phyloP scores from a whole-genome alignment of 2,888 invertebrate species.

The Chesias legatella region DNA sequence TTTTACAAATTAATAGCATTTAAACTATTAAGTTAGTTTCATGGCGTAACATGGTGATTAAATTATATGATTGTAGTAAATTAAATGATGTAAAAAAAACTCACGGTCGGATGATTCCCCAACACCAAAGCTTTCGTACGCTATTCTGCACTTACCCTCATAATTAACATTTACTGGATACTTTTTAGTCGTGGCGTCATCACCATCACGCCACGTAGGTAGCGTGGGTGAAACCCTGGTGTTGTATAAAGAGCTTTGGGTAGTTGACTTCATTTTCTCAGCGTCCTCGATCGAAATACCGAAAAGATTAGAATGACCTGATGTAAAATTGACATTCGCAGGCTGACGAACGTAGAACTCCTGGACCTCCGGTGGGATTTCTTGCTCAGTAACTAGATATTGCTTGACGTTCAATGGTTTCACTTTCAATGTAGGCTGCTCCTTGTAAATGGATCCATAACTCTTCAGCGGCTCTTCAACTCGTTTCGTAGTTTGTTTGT shows the following conservation, averaged over 20 bases:
- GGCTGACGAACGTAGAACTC: slow-evolving; percentile 42
- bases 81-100: neutral
- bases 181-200: slow-evolving; percentile 66
- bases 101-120: slow-evolving; percentile 8
- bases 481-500: slow-evolving; percentile 42
- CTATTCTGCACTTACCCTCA: slow-evolving; percentile 59
- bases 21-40: too few species aligned
- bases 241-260: slow-evolving; percentile 70
- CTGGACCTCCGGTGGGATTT: slow-evolving; percentile 42
- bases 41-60: too few species aligned
- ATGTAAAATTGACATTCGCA: slow-evolving; percentile 69
- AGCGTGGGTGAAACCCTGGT: slow-evolving; percentile 83
- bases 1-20: too few species aligned
- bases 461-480: slow-evolving; percentile 32
- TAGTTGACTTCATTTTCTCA: slow-evolving; percentile 72
- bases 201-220: slow-evolving; percentile 72
- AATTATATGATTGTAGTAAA: too few species aligned
- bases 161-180: slow-evolving; percentile 60
- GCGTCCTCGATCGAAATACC: slow-evolving; percentile 83
- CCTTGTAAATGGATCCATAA: slow-evolving; percentile 34
- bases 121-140: slow-evolving; percentile 21
- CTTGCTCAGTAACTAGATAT: slow-evolving; percentile 30
- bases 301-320: slow-evolving; percentile 83
- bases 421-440: slow-evolving; percentile 26
- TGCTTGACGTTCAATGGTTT: slow-evolving; percentile 26